Base-by-base conservation (phyloP, 2,113 vertebrate species). In the Alethe castanea region DNA sequence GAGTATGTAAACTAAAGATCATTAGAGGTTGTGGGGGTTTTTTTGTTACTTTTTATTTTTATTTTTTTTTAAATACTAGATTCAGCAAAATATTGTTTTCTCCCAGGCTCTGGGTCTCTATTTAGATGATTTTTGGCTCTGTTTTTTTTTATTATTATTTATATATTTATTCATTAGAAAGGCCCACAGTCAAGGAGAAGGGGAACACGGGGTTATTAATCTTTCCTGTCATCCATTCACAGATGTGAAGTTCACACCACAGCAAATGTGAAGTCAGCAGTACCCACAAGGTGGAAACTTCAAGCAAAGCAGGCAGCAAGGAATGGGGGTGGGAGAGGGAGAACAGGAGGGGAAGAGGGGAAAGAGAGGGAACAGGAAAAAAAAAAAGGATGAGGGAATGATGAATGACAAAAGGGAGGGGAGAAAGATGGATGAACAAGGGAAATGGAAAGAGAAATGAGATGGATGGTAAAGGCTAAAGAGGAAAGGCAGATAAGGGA, bases 201-300 rank as follows among this genome's bases (percentile, higher is more conserved):
- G 98, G 98, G 96, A 97, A 96, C 95, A 94, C 6, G 72, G 90
- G 98, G 99, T 98, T 99, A 99, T 99, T 99, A 99, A 99, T 99
- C 99, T 99, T 99, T 98, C 98, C 98, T 99, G 99, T 99, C 99
- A 99, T 98, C 98, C 98, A 97, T 98, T 98, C 98, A 98, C 99
- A 99, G 99, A 99, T 99, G 99, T 98, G 99, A 98, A 98, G 98
- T 98, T 98, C 98, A 98, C 98, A 98, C 98, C 98, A 96, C 98
- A 99, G 98, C 98, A 99, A 99, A 98, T 98, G 98, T 98, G 98
- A 98, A 99, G 99, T 99, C 99, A 99, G 99, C 99, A 99, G 97
- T 99, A 99, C 95, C 94, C 98, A 98, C 98, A 98, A 98, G 98
- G 98, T 98, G 98, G 98, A 98, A 98, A 98, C 98, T 98, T 98